Evolutionary conservation across 2,888 invertebrate species (phyloP).

Genomic region (Acrobasis repandana): DNA sequence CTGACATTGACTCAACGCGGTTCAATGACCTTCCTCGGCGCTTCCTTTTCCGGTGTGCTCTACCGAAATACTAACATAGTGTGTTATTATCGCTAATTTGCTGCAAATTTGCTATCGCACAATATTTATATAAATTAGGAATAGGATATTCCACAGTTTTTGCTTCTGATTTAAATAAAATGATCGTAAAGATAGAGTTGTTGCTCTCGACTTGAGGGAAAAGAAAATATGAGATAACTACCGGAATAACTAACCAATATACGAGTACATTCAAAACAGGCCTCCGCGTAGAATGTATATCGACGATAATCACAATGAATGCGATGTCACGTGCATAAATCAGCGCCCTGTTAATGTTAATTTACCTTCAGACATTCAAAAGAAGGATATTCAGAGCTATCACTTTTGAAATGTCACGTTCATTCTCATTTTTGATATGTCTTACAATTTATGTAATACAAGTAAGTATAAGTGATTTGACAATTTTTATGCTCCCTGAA

Average conservation of each 20-base stretch:
- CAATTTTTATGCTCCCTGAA: neutral
- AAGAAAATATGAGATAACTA: slow-evolving; percentile 13
- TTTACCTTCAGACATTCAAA: neutral
- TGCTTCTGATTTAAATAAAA: neutral
- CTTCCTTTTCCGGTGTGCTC: slow-evolving; percentile 69
- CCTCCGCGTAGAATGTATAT: slow-evolving; percentile 5
- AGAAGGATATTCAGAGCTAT: neutral
- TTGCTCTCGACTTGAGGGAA: neutral
- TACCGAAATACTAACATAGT: slow-evolving; percentile 49
- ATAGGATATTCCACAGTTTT: neutral
- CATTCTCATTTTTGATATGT: neutral
- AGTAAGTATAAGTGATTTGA: too few species aligned
- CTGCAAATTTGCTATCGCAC: slow-evolving; percentile 7
- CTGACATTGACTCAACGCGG: slow-evolving; percentile 77
- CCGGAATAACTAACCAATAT: slow-evolving; percentile 11
- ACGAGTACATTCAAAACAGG: slow-evolving; percentile 16
- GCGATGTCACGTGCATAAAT: neutral
- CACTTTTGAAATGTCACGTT: neutral
- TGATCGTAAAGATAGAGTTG: slow-evolving; percentile 4
- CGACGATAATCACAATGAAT: slow-evolving; percentile 4
- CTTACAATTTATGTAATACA: neutral
- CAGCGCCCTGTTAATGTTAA: neutral
- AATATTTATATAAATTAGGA: neutral
- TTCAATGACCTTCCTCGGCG: slow-evolving; percentile 64
- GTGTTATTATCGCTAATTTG: slow-evolving; percentile 31